A percentile compares a stretch with the other conserved stretches of the same genome.
phyloP scores from a whole-genome alignment of 1,140 invertebrate genomes.

The Lepidotrigona ventralis region DNA sequence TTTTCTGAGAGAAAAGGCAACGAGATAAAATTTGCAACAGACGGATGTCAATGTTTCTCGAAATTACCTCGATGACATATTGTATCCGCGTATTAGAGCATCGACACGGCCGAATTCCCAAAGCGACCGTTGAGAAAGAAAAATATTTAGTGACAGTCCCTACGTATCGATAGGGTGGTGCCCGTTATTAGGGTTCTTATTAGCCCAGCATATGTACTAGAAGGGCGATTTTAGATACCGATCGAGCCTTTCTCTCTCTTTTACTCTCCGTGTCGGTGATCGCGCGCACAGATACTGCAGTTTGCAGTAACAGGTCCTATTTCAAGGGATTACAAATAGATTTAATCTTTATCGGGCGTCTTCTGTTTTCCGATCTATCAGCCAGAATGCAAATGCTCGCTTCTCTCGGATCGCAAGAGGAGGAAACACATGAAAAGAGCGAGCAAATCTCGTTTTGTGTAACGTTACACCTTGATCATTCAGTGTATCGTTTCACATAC shows the following conservation, averaged over 20 bases:
- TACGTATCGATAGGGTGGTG: constrained; percentile 62
- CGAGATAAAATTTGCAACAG: constrained; percentile 11
- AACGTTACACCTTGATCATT: constrained; percentile 43
- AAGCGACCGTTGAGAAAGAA: constrained; percentile 72
- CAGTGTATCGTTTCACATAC: constrained; percentile 2
- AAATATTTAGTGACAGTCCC: constrained; percentile 79
- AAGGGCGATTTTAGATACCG: constrained; percentile 72
- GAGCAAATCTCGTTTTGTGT: constrained; percentile 15
- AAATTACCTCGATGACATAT: constrained; percentile 34
- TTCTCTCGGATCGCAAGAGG: constrained; percentile 51
- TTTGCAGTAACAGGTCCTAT: constrained; percentile 77
- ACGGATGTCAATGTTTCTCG: constrained; percentile 40
- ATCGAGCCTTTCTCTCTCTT: constrained; percentile 57
- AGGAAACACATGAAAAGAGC: constrained; percentile 39
- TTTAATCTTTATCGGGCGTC: constrained; percentile 60
- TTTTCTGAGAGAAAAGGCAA: background rate
- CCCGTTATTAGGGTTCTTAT: constrained; percentile 77
- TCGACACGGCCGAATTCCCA: constrained; percentile 68
- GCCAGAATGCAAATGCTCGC: constrained; percentile 68
- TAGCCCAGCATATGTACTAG: constrained; percentile 78
- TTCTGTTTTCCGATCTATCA: constrained; percentile 49
- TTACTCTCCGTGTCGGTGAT: constrained; percentile 32
- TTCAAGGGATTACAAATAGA: constrained; percentile 76
- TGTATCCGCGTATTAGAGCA: constrained; percentile 6
- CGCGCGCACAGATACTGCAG: constrained; percentile 48